These are phyloP conservation scores for Alloplasta piceator DNA, from an alignment of 2,888 invertebrate genomes.

Conservation along the genomic window DNA sequence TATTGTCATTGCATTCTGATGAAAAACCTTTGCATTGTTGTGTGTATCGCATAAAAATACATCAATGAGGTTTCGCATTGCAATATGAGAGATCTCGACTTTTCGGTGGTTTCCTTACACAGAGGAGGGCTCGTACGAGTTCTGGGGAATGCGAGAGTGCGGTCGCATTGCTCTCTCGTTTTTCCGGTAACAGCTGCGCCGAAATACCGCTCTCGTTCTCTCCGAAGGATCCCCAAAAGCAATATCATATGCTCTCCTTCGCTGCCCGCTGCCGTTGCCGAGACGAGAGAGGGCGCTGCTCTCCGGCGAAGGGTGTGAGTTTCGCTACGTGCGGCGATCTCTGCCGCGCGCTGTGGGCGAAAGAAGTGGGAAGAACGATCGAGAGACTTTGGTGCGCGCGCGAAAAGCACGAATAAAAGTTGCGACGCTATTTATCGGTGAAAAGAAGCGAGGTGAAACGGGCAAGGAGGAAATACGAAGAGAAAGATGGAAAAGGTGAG, in stretches of 20 bases:
- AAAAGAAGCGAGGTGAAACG: too few species aligned
- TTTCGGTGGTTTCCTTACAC: background rate
- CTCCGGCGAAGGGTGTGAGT: conserved; percentile 47
- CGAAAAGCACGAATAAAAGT: conserved; percentile 13
- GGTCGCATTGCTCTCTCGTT: conserved; percentile 66
- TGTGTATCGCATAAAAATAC: too few species aligned
- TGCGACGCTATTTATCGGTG: background rate
- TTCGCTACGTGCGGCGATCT: conserved; percentile 41
- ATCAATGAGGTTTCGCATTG: background rate
- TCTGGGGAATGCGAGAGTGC: conserved; percentile 33
- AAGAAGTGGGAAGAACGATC: background rate
- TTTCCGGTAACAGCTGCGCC: conserved; percentile 77
- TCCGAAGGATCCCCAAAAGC: conserved; percentile 77
- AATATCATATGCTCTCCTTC: conserved; percentile 74
- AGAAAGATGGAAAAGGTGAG: background rate
- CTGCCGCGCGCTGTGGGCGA: background rate
- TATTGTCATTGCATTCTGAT: too few species aligned
- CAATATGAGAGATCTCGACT: background rate
- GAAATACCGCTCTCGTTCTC: conserved; percentile 70
- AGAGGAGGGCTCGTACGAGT: background rate
- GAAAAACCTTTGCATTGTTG: too few species aligned
- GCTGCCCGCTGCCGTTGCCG: conserved; percentile 60
- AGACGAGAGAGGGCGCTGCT: conserved; percentile 40
- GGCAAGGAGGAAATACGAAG: background rate
- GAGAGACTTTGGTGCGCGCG: conserved; percentile 26